Base-by-base conservation (phyloP, 2,888 invertebrate species). In the Schizotus pectinicornis region DNA sequence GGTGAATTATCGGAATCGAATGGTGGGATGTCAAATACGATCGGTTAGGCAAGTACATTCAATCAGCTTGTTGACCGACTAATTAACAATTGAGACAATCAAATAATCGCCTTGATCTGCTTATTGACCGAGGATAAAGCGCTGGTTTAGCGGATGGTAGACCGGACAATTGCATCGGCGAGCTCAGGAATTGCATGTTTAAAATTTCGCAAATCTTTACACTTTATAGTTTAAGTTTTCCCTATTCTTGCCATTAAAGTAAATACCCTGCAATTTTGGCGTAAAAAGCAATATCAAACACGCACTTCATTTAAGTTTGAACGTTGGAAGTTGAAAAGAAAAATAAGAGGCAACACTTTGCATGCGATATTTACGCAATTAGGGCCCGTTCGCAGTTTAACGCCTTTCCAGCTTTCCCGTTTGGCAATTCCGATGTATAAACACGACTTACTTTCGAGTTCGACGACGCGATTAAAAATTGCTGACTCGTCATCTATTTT, bases 141-240 rank as follows among this genome's bases (percentile, higher is more conserved):
- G n/a, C 7, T 12, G 11, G 3, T 6, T 39, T n/a, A n/a, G 39
- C 1, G 39, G 12, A 39, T 11, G 9, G 7, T 13, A 43, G 12
- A 22, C 7, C 43, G 43, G 22, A 8, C 3, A 43, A 43, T 43
- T 43, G 43, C 14, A 43, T 30, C 31, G 30, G 30, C 22, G 3
- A 43, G 8, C 3, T 30, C n/a, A n/a, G 14, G 7, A 43, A 43
- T 43, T 30, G 11, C 43, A 43, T 30, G 31, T 8, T 22, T 6
- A 22, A 43, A 30, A 6, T 43, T 43, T 30, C 31, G 43, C 22
- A 43, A 43, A 58, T 53, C 47, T 58, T 48, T 41, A 6, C 58
- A 31, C 32, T 42, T 58, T 53, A 48, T 48, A 35, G 32, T 6
- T 34, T 11, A 47, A 57, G 47, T 53, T 48, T 39, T 36, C 52